These are phyloP conservation scores for Dascyllus trimaculatus DNA, from an alignment of 2,113 vertebrate species.

Conservation along the genomic window DNA sequence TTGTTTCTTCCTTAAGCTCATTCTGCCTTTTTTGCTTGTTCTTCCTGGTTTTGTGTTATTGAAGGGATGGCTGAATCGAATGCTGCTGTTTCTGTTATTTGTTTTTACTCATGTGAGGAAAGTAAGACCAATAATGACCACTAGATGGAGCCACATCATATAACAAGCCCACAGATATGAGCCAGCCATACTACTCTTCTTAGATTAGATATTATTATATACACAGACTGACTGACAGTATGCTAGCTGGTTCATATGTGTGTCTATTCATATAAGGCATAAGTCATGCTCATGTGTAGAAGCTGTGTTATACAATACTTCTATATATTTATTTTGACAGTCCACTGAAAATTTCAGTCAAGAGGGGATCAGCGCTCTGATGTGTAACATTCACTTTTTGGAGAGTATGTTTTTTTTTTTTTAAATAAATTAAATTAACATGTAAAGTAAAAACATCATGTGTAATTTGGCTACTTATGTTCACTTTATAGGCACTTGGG, in stretches of 20 bases:
- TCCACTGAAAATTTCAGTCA: neutral
- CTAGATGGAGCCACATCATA: conserved; percentile 57
- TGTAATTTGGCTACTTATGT: neutral
- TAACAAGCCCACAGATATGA: neutral
- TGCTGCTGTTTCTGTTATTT: neutral
- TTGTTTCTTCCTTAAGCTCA: neutral
- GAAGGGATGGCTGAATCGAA: neutral
- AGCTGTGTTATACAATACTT: neutral
- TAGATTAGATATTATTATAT: neutral
- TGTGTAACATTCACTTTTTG: neutral
- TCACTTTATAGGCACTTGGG: neutral
- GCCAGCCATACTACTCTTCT: neutral
- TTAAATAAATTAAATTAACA: neutral
- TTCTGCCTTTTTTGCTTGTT: neutral
- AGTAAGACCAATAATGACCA: conserved; percentile 15
- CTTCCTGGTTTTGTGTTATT: neutral
- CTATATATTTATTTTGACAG: neutral
- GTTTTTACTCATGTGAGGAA: neutral
- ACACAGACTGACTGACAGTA: neutral
- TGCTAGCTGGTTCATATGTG: neutral
- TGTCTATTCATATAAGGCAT: neutral
- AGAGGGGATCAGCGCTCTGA: neutral
- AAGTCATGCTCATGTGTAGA: conserved; percentile 6
- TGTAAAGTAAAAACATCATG: neutral
- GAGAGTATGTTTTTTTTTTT: no score